Evolutionary conservation across 2,113 vertebrate species (phyloP).

Genomic region (Ammodytes dubius): DNA sequence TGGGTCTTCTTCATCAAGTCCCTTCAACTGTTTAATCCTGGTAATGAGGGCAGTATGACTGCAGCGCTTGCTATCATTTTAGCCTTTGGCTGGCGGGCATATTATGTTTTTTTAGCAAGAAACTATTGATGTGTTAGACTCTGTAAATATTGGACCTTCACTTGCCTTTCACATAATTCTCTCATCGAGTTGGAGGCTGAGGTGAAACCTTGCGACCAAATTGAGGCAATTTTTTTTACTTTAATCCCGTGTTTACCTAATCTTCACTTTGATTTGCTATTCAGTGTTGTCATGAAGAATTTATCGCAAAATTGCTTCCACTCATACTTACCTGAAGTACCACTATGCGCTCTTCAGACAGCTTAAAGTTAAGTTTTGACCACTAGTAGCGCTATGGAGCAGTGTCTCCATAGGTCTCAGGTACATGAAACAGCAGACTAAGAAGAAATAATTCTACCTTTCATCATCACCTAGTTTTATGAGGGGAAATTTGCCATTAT

Average conservation of each 20-base stretch:
- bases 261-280: conserved; percentile 27
- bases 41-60: conserved; percentile 51
- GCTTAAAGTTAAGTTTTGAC: too few relatives aligned
- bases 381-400: too few relatives aligned
- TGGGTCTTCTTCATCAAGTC: conserved; percentile 43
- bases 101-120: conserved; percentile 9
- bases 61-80: conserved; percentile 45
- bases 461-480: not conserved
- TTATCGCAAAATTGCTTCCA: conserved; percentile 25
- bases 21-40: conserved; percentile 59
- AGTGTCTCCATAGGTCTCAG: not conserved
- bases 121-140: conserved; percentile 22
- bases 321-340: conserved; percentile 11
- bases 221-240: not conserved
- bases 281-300: conserved; percentile 51
- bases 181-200: conserved; percentile 30
- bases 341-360: not conserved
- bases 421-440: not conserved
- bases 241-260: conserved; percentile 24
- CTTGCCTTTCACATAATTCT: conserved; percentile 38
- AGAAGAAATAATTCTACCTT: not conserved
- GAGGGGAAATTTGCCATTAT: too few relatives aligned
- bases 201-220: conserved; percentile 40
- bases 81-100: conserved; percentile 32
- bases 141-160: not conserved